Evolutionary conservation across 2,797 vertebrate genomes (phyloP), one percentile per base, ranked within the genome.

Genomic region (Argya squamiceps): DNA sequence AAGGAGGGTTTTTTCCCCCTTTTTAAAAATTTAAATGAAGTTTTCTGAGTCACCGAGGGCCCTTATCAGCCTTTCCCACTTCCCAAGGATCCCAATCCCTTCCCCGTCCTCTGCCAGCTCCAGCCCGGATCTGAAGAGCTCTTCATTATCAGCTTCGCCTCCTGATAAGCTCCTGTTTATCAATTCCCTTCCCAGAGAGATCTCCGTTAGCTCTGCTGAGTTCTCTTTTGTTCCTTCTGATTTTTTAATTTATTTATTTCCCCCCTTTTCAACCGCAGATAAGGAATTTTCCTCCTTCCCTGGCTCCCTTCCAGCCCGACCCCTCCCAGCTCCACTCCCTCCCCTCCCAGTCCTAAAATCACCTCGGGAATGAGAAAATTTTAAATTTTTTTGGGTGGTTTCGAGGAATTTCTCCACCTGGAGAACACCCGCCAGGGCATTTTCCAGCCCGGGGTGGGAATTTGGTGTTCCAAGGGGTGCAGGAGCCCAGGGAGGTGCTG

Each of bases 121-220:
- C 0, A 59, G 92, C 52, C 88, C 34, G 17, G 78, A 93, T 94
- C 92, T 93, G 95, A 94, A 85, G 91, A 94, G 84, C 87, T 91
- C 89, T 67, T 95, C 85, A 65, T 92, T 89, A 95, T 96, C 96
- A 89, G 63, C 91, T 79, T 73, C 73, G 47, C 92, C 75, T 93
- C 39, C 87, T 73, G 94, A 97, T 97, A 95, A 97, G 92, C 81
- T 91, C 89, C 91, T 79, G 89, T 74, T 96, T 89, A 94, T 94
- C 92, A 96, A 91, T 93, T 89, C 55, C 1, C 80, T 56, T 95
- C 83, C 63, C 67, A 15, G 77, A 63, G 77, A 63, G 52, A 89
- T 94, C 92, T 94, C 84, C 70, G 22, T 94, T 84, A 76, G 69
- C 52, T 58, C 52, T 0, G 7, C 1, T 30, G 58, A 19, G 7